A percentile compares a stretch with the other conserved stretches of the same genome.
Conservation (phyloP, 2,888 invertebrate genomes). For the Ennomos fuscantarius region DNA sequence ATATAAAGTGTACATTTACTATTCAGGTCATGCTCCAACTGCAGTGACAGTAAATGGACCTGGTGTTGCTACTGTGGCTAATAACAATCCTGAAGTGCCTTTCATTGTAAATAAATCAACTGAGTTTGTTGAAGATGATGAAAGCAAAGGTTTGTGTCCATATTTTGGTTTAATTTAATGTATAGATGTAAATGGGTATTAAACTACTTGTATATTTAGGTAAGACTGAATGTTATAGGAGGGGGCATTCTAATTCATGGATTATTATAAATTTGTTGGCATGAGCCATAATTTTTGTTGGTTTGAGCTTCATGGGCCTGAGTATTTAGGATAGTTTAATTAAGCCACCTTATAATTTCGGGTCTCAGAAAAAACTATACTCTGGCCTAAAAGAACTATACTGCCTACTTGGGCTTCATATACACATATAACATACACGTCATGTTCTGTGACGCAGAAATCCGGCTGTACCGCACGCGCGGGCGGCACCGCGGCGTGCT, state of each 20-base stretch:
- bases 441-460: constrained; percentile 48
- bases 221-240: too few species aligned
- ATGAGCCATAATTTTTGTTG: too few species aligned
- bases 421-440: too few species aligned
- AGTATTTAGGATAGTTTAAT: too few species aligned
- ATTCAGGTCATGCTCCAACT: constrained; percentile 9
- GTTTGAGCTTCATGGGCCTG: too few species aligned
- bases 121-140: constrained; percentile 42
- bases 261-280: too few species aligned
- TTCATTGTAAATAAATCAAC: constrained; percentile 37
- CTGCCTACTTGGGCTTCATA: too few species aligned
- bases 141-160: constrained; percentile 38
- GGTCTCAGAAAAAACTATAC: too few species aligned
- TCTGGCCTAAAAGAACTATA: too few species aligned
- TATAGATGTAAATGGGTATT: constrained; percentile 34
- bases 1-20: background rate
- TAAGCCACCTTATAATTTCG: too few species aligned
- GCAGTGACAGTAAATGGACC: background rate
- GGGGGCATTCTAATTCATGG: too few species aligned
- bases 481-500: constrained; percentile 84
- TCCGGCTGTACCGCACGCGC: constrained; percentile 80
- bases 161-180: too few species aligned
- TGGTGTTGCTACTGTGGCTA: constrained; percentile 3
- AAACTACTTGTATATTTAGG: background rate
- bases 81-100: constrained; percentile 21